phyloP scores from a whole-genome alignment of 2,888 invertebrate genomes.

The Oasisia sp. region DNA sequence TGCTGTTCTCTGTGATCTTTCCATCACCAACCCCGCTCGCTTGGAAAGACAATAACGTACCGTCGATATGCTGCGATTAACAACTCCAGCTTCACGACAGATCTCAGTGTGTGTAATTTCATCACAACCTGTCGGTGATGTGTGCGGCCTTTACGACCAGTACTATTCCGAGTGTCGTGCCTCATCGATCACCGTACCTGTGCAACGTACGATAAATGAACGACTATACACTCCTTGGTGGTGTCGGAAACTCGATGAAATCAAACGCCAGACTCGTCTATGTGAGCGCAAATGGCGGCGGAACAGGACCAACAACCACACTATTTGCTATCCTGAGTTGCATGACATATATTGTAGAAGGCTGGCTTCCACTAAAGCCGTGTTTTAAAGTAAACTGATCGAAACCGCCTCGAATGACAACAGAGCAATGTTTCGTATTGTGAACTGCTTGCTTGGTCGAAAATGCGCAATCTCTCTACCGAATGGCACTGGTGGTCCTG shows the following conservation, averaged over 20 bases:
- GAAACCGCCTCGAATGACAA: too few relatives aligned
- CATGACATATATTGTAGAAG: too few relatives aligned
- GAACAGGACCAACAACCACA: too few relatives aligned
- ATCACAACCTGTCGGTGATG: background rate
- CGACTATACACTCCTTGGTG: background rate
- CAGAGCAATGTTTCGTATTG: too few relatives aligned
- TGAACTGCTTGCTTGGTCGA: too few relatives aligned
- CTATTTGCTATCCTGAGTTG: too few relatives aligned
- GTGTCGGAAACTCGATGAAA: background rate
- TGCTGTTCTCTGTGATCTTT: background rate
- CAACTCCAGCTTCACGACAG: background rate
- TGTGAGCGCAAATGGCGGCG: background rate
- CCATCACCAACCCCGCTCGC: background rate
- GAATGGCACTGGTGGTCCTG: too few relatives aligned
- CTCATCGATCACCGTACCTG: background rate
- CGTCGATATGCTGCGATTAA: background rate
- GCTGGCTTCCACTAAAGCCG: too few relatives aligned
- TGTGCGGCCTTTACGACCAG: background rate
- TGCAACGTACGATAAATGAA: background rate
- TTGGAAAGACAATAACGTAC: background rate
- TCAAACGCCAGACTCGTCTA: background rate
- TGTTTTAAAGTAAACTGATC: too few relatives aligned
- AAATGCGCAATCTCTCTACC: too few relatives aligned
- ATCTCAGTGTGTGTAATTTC: background rate
- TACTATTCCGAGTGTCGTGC: background rate